These are phyloP conservation scores for Thymelicus lineola DNA, from an alignment of 2,888 invertebrate genomes.

Conservation along the genomic window DNA sequence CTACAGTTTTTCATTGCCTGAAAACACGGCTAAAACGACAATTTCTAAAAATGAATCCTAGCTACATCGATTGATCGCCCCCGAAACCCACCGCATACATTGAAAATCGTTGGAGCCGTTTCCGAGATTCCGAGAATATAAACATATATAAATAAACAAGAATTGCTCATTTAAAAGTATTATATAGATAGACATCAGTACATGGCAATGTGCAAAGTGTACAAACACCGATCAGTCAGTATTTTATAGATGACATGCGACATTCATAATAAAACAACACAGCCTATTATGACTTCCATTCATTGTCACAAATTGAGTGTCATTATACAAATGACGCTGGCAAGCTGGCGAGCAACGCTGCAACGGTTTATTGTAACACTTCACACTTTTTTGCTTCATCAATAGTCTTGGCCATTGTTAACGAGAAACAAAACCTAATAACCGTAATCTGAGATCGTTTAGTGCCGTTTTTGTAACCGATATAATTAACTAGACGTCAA, in stretches of 20 bases:
- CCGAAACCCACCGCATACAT: too few relatives aligned
- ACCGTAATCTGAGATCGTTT: constrained; percentile 34
- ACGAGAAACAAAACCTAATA: constrained; percentile 33
- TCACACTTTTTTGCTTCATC: constrained; percentile 28
- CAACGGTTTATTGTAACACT: constrained; percentile 31
- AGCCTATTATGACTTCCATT: background rate
- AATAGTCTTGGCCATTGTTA: constrained; percentile 18
- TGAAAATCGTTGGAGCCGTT: too few relatives aligned
- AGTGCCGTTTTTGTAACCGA: constrained; percentile 26
- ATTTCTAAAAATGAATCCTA: too few relatives aligned
- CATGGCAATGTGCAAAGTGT: too few relatives aligned
- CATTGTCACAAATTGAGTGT: constrained; percentile 2
- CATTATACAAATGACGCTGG: background rate
- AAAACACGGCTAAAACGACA: too few relatives aligned
- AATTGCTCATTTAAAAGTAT: too few relatives aligned
- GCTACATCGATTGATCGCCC: too few relatives aligned
- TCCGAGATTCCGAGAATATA: too few relatives aligned
- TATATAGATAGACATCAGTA: too few relatives aligned
- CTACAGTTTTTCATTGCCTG: too few relatives aligned
- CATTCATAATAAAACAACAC: background rate
- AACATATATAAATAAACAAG: too few relatives aligned
- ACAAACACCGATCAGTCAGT: too few relatives aligned
- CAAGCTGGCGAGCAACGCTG: constrained; percentile 18
- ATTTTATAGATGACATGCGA: background rate
- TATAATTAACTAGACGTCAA: constrained; percentile 21